phyloP scores from a whole-genome alignment of 2,888 invertebrate species.

The Nebria brevicollis region DNA sequence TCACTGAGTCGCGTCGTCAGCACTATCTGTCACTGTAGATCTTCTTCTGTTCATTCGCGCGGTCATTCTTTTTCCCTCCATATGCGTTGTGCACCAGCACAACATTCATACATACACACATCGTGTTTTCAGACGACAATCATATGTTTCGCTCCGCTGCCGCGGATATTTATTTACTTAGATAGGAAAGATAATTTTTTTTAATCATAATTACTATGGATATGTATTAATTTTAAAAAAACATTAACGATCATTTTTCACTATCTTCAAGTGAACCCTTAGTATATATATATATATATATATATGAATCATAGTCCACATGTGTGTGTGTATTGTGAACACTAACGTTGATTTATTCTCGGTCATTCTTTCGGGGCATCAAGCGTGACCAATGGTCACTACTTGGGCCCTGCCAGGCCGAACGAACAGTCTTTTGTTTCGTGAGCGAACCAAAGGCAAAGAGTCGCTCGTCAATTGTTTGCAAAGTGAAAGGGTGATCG shows the following conservation, averaged over 20 bases:
- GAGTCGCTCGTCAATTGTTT: slow-evolving; percentile 9
- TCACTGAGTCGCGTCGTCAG: slow-evolving; percentile 40
- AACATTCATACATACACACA: slow-evolving; percentile 10
- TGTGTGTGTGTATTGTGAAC: not conserved
- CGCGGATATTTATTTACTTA: slow-evolving; percentile 36
- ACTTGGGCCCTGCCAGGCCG: slow-evolving; percentile 18
- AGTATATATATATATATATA: too few relatives aligned
- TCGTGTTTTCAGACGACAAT: slow-evolving; percentile 49
- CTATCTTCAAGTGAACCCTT: not conserved
- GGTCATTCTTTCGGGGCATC: slow-evolving; percentile 43
- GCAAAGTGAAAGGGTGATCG: slow-evolving; percentile 9
- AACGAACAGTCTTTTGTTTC: slow-evolving; percentile 32
- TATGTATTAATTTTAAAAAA: not conserved
- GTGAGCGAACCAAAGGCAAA: not conserved
- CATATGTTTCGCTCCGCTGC: slow-evolving; percentile 57
- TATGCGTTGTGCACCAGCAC: not conserved
- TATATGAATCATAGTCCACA: not conserved
- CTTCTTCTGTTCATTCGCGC: slow-evolving; percentile 27
- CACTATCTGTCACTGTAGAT: slow-evolving; percentile 44
- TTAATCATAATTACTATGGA: slow-evolving; percentile 53
- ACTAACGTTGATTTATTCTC: slow-evolving; percentile 38
- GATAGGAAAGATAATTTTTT: slow-evolving; percentile 52
- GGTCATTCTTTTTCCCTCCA: not conserved
- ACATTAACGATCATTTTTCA: not conserved
- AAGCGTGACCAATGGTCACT: slow-evolving; percentile 43